Conservation (phyloP, 2,113 vertebrate species). For the Phoxinus phoxinus region DNA sequence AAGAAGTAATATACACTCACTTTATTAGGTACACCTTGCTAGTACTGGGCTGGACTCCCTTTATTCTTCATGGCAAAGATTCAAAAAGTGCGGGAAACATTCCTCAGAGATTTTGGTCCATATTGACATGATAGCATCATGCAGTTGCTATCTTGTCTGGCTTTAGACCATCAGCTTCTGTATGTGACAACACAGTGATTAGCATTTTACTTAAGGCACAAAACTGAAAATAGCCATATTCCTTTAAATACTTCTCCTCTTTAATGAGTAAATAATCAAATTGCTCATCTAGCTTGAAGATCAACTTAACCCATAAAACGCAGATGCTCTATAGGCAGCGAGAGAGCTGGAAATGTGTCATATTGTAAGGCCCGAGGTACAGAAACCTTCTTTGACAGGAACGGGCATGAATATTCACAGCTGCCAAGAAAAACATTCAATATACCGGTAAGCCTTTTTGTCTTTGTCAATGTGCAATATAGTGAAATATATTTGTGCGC, state of each 20-base stretch:
- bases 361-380: not conserved
- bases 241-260: not conserved
- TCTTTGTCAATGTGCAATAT: not conserved
- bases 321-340: not conserved
- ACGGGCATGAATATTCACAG: not conserved
- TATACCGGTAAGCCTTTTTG: not conserved
- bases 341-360: slow-evolving; percentile 5
- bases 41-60: too few relatives aligned
- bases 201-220: not conserved
- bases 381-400: not conserved
- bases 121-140: too few relatives aligned
- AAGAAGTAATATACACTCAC: too few relatives aligned
- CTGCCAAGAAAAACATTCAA: slow-evolving; percentile 4
- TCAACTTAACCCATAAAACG: not conserved
- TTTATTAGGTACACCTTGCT: too few relatives aligned
- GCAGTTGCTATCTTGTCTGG: too few relatives aligned
- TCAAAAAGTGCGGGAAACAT: too few relatives aligned
- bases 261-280: not conserved
- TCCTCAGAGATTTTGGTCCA: too few relatives aligned
- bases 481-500: not conserved
- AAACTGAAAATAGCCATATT: not conserved
- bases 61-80: too few relatives aligned
- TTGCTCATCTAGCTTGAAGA: slow-evolving; percentile 6
- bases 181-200: not conserved
- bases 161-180: not conserved